Evolutionary conservation across 2,113 vertebrate species (phyloP).

Genomic region (Progne subis): DNA sequence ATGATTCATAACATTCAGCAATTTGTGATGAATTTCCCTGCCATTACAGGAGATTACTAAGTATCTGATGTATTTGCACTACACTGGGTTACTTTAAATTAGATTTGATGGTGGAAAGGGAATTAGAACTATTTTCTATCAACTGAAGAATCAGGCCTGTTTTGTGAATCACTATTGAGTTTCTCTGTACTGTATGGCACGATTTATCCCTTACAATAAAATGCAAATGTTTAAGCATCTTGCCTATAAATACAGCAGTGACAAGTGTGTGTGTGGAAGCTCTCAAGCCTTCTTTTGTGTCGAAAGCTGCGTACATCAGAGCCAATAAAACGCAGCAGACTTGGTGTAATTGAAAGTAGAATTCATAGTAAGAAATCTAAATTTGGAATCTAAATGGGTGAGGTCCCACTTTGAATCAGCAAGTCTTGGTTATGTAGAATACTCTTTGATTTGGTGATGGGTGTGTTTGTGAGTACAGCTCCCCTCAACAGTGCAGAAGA

Average conservation of each 20-base stretch:
- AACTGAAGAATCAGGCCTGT: constrained; percentile 21
- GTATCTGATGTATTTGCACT: constrained; percentile 31
- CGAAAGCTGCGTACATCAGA: background rate
- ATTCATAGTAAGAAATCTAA: background rate
- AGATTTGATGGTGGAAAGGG: constrained; percentile 30
- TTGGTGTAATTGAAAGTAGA: background rate
- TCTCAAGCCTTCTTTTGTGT: background rate
- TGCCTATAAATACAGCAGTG: background rate
- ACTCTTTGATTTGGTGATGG: background rate
- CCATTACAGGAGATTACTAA: constrained; percentile 35
- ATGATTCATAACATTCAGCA: constrained; percentile 52
- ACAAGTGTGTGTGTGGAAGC: background rate
- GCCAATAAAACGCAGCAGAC: background rate
- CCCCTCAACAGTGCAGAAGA: background rate
- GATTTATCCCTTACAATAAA: constrained; percentile 21
- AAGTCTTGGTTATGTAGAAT: background rate
- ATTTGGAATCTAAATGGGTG: background rate
- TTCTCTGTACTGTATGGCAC: background rate
- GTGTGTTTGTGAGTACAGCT: background rate
- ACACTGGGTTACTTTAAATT: constrained; percentile 26
- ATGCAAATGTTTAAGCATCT: constrained; percentile 8
- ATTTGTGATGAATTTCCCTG: constrained; percentile 46
- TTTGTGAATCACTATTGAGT: background rate
- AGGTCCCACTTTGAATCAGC: background rate
- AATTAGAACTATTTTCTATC: background rate